A percentile compares a stretch with the other conserved stretches of the same genome.
Conservation (phyloP, 2,888 invertebrate genomes). For the Atherix ibis region DNA sequence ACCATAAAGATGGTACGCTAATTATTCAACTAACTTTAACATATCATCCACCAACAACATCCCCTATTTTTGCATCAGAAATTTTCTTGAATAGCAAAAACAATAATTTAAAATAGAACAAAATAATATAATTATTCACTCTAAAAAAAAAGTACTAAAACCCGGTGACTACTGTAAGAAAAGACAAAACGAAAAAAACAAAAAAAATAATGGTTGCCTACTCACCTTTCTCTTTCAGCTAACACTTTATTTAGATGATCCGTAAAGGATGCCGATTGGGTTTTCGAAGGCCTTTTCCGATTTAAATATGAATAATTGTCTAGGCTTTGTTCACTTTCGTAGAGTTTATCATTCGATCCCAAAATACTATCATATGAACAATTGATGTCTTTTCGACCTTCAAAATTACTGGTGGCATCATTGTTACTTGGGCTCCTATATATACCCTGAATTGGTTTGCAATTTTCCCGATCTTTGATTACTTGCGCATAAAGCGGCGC, state of each 20-base stretch:
- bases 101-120: no score
- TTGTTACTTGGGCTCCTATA: constrained; percentile 33
- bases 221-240: constrained; percentile 65
- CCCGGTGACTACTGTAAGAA: neutral
- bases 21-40: no score
- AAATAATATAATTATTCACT: no score
- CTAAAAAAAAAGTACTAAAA: constrained; percentile 1
- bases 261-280: constrained; percentile 63
- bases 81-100: no score
- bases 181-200: neutral
- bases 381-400: constrained; percentile 28
- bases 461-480: constrained; percentile 33
- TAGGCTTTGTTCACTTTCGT: constrained; percentile 27
- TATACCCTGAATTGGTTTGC: constrained; percentile 22
- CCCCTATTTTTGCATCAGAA: no score
- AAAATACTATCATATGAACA: constrained; percentile 34
- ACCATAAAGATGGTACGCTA: no score
- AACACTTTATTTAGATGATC: constrained; percentile 77
- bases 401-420: constrained; percentile 2
- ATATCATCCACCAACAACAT: no score
- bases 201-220: constrained; percentile 1
- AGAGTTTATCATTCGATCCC: constrained; percentile 31
- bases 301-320: constrained; percentile 34
- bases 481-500: constrained; percentile 35
- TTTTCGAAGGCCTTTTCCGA: constrained; percentile 34